A percentile compares a stretch with the other conserved stretches of the same genome.
Evolutionary conservation across 2,797 vertebrate species (phyloP).

Genomic region (Sciaenops ocellatus): DNA sequence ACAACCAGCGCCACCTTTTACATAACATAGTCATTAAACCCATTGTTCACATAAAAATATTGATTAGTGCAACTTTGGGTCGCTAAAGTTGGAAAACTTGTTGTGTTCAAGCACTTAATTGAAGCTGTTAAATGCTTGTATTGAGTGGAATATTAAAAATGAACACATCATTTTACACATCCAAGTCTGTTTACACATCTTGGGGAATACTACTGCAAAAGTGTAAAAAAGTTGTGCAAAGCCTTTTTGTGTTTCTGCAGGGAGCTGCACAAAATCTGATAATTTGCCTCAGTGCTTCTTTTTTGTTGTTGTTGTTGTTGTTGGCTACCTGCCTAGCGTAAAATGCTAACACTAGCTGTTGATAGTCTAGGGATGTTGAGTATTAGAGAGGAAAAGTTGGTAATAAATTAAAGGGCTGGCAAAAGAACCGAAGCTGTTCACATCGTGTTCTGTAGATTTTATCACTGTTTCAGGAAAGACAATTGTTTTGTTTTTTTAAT

Average conservation of each 20-base stretch:
- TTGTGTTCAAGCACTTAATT: not conserved
- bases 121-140: not conserved
- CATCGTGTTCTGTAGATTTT: slow-evolving; percentile 24
- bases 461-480: not conserved
- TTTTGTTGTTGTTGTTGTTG: not conserved
- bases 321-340: slow-evolving; percentile 21
- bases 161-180: not conserved
- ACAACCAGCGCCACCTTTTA: not conserved
- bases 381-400: slow-evolving; percentile 28
- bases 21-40: not conserved
- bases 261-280: slow-evolving; percentile 10
- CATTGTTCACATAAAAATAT: not conserved
- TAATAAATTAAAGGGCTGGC: slow-evolving; percentile 25
- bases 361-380: not conserved
- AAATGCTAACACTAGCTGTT: not conserved
- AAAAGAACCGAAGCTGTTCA: slow-evolving; percentile 25
- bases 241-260: slow-evolving; percentile 9
- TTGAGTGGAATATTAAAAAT: not conserved
- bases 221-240: not conserved
- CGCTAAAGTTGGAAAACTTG: not conserved
- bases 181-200: not conserved
- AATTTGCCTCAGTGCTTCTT: not conserved
- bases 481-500: not conserved
- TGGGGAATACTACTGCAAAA: not conserved
- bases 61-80: not conserved